phyloP scores from a whole-genome alignment of 2,888 invertebrate species.

The Cancer borealis region DNA sequence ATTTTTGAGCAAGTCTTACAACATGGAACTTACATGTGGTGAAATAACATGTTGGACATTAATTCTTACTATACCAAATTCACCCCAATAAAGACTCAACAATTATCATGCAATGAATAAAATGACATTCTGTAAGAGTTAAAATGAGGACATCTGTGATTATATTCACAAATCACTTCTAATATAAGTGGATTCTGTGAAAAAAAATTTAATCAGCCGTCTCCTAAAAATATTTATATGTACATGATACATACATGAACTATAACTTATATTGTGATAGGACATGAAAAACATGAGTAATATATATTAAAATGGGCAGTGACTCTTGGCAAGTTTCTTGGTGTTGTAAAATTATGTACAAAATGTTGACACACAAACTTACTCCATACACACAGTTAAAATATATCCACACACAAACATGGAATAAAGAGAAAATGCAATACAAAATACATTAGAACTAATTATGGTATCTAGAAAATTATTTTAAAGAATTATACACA shows the following conservation, averaged over 20 bases:
- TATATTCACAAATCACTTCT: background rate
- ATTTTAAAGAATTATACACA: background rate
- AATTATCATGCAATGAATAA: background rate
- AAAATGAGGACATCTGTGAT: slow-evolving; percentile 1
- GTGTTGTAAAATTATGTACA: slow-evolving; percentile 22
- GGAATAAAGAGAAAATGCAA: slow-evolving; percentile 5
- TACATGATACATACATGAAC: background rate
- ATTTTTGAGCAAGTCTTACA: slow-evolving; percentile 42
- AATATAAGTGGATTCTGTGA: background rate
- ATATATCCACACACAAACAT: slow-evolving; percentile 5
- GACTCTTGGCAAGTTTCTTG: slow-evolving; percentile 7
- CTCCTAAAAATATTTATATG: slow-evolving; percentile 18
- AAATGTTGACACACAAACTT: slow-evolving; percentile 17
- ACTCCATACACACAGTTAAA: slow-evolving; percentile 28
- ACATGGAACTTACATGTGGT: slow-evolving; percentile 35
- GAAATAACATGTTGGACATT: background rate
- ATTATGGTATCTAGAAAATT: background rate
- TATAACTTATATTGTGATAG: slow-evolving; percentile 11
- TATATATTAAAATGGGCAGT: background rate
- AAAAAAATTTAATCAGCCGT: background rate
- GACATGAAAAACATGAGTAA: slow-evolving; percentile 21
- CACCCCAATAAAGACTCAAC: background rate
- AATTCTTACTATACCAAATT: background rate
- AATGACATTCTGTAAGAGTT: background rate
- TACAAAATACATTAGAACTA: background rate